Conservation (phyloP, 2,888 invertebrate genomes). For the Patella depressa region DNA sequence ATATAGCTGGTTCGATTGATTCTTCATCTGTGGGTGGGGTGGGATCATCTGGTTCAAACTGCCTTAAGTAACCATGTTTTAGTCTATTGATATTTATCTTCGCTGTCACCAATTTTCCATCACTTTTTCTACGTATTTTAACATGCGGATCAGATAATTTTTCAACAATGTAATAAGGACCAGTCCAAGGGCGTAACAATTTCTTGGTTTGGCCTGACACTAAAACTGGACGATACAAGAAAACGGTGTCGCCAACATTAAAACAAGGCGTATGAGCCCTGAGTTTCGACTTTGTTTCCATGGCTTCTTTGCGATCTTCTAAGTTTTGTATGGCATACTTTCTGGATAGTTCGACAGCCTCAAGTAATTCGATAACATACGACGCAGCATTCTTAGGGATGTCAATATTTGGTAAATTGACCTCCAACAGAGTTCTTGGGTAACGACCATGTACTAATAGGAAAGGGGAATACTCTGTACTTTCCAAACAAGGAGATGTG, state of each 20-base stretch:
- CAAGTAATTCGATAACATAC: background rate
- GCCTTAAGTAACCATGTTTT: background rate
- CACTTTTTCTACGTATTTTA: background rate
- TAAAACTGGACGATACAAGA: background rate
- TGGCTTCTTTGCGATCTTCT: background rate
- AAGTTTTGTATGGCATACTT: background rate
- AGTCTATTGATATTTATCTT: background rate
- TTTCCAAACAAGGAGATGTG: background rate
- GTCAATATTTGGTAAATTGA: background rate
- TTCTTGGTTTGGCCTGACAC: background rate
- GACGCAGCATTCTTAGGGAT: background rate
- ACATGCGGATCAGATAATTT: background rate
- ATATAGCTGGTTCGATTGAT: background rate
- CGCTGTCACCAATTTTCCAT: background rate
- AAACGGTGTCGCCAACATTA: background rate
- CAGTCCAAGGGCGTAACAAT: background rate
- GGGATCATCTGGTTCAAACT: background rate
- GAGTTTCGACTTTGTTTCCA: background rate
- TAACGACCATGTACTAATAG: background rate
- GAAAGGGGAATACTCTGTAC: background rate
- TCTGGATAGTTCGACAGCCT: background rate
- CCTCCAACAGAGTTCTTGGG: background rate
- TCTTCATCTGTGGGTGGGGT: background rate
- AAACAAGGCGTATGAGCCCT: background rate
- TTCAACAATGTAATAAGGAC: background rate